Evolutionary conservation across 2,888 invertebrate genomes (phyloP).

Genomic region (Muscina levida): DNA sequence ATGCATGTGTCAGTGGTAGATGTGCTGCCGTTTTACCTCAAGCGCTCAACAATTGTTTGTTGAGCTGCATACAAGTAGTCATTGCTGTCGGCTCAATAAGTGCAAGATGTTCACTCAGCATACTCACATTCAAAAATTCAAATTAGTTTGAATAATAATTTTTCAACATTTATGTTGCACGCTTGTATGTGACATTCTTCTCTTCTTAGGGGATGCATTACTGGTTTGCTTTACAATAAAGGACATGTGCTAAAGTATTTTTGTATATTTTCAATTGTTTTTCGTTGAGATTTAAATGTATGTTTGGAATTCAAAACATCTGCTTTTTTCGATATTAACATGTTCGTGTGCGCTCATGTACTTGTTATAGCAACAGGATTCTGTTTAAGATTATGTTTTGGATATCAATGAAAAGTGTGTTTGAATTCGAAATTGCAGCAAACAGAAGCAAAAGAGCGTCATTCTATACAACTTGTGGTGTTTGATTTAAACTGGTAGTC

Average conservation of each 20-base stretch:
- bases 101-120: constrained; percentile 50
- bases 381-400: no score
- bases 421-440: no score
- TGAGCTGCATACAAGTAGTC: constrained; percentile 36
- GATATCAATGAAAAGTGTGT: no score
- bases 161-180: constrained; percentile 42
- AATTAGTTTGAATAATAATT: constrained; percentile 62
- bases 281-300: constrained; percentile 45
- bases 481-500: no score
- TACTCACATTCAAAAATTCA: constrained; percentile 44
- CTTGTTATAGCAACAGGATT: constrained; percentile 30
- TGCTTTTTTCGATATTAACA: constrained; percentile 22
- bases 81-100: constrained; percentile 50
- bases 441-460: no score
- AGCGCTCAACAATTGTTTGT: constrained; percentile 48
- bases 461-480: no score
- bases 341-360: neutral
- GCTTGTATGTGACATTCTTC: constrained; percentile 24
- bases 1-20: neutral
- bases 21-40: constrained; percentile 23
- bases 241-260: constrained; percentile 58
- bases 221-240: constrained; percentile 32
- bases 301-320: constrained; percentile 39
- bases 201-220: constrained; percentile 46
- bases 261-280: constrained; percentile 19